Evolutionary conservation across 2,113 vertebrate genomes (phyloP), one percentile per base, ranked within the genome.

Genomic region (Austrofundulus limnaeus): DNA sequence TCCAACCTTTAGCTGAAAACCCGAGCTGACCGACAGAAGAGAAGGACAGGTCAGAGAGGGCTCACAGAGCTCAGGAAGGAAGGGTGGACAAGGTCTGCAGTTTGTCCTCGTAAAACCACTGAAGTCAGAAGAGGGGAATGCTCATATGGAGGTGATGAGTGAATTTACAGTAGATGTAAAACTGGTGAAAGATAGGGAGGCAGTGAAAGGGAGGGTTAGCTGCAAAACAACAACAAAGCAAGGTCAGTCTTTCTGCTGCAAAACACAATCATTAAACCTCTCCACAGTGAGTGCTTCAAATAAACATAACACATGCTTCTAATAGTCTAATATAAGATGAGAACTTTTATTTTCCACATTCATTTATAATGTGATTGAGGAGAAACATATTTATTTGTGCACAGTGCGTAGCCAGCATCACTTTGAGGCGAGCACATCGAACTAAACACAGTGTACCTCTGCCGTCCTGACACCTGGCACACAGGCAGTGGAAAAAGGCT

Each of bases 61-160:
- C 24, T 19, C 37, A 17, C 21, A 16, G 39, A 55, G 52, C 28
- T 37, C 50, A 63, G 55, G 55, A 47, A 45, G 66, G 43, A 66
- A 51, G 51, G 34, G 51, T 6, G 17, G 38, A 24, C 37, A 43
- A 54, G 45, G 51, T 62, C 25, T 59, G 37, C 60, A n/a, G 55
- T 70, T 56, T 77, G 50, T 28, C 67, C 63, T 75, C 64, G 67
- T 72, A 34, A 37, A 51, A 57, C n/a, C 42, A 28, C 14, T 6
- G 19, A 43, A 46, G n/a, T 43, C 17, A 46, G 60, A 41, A 0
- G 63, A 64, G 28, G 53, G 54, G 56, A 38, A 63, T 15, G 53
- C 17, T 72, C 69, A 84, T 65, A 38, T 16, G 25, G 45, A 66
- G 41, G 67, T 75, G 85, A 14, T 72, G 70, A 80, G 54, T 61